These are phyloP conservation scores for Rhogogaster chlorosoma DNA, from an alignment of 2,888 invertebrate genomes.

Conservation along the genomic window DNA sequence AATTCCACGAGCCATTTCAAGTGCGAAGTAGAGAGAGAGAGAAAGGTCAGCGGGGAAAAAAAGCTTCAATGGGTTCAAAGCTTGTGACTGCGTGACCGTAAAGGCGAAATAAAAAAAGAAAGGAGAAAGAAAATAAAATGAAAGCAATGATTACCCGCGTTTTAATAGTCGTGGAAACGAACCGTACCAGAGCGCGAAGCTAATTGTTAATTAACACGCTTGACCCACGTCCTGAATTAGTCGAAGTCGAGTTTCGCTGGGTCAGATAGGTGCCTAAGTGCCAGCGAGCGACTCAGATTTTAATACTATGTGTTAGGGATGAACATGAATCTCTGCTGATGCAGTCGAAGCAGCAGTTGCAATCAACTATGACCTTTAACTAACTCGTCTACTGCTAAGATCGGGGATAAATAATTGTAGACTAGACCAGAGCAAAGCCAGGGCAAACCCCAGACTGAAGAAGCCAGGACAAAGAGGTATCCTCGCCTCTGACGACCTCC, in stretches of 20 bases:
- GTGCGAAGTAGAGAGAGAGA: background rate
- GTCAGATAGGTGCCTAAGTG: background rate
- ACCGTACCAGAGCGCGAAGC: background rate
- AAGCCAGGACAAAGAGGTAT: background rate
- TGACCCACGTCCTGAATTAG: slow-evolving; percentile 14
- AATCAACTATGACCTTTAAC: slow-evolving; percentile 40
- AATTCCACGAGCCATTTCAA: background rate
- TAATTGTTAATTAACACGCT: slow-evolving; percentile 45
- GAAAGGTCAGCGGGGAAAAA: background rate
- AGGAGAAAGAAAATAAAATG: background rate
- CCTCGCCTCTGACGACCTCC: background rate
- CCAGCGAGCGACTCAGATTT: background rate
- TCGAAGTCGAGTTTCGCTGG: slow-evolving; percentile 17
- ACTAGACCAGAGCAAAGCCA: slow-evolving; percentile 24
- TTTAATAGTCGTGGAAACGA: background rate
- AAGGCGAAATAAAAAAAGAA: background rate
- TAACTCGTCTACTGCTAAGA: background rate
- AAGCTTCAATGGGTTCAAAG: background rate
- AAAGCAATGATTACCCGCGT: background rate
- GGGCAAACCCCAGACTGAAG: background rate
- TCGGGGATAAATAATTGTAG: slow-evolving; percentile 13
- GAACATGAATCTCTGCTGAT: background rate
- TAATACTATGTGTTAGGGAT: slow-evolving; percentile 12
- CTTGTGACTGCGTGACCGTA: background rate
- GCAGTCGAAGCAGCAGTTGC: slow-evolving; percentile 6